These are phyloP conservation scores for Ochropleura leucogaster DNA, from an alignment of 2,888 invertebrate species.

Conservation along the genomic window DNA sequence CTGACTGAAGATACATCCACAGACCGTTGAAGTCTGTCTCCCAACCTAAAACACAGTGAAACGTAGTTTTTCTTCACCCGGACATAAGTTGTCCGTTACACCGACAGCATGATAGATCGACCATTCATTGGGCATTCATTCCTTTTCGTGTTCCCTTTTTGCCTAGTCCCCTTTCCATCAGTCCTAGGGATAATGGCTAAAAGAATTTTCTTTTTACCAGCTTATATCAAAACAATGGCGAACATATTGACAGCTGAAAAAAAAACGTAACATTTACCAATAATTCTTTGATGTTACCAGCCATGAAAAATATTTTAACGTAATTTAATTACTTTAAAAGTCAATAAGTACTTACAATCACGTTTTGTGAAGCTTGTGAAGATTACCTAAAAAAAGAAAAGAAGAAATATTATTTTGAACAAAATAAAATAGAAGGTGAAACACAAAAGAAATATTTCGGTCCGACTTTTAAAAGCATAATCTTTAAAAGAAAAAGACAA, in stretches of 20 bases:
- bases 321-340: conserved; percentile 28
- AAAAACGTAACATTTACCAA: background rate
- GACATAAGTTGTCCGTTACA: background rate
- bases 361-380: conserved; percentile 11
- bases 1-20: background rate
- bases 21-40: background rate
- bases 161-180: background rate
- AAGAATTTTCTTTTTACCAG: background rate
- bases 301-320: conserved; percentile 20
- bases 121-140: conserved; percentile 20
- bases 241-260: background rate
- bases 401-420: conserved; percentile 12
- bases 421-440: conserved; percentile 2
- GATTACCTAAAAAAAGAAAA: conserved; percentile 56
- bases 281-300: conserved; percentile 24
- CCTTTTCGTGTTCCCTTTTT: background rate
- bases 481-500: background rate
- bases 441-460: background rate
- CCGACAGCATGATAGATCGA: conserved; percentile 12
- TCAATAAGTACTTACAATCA: conserved; percentile 47
- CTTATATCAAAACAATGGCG: background rate
- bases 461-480: background rate
- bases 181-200: background rate
- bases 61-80: background rate
- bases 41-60: background rate